Evolutionary conservation across 2,888 invertebrate species (phyloP), one percentile per base, ranked within the genome.

Genomic region (Monoplex corrugatus): DNA sequence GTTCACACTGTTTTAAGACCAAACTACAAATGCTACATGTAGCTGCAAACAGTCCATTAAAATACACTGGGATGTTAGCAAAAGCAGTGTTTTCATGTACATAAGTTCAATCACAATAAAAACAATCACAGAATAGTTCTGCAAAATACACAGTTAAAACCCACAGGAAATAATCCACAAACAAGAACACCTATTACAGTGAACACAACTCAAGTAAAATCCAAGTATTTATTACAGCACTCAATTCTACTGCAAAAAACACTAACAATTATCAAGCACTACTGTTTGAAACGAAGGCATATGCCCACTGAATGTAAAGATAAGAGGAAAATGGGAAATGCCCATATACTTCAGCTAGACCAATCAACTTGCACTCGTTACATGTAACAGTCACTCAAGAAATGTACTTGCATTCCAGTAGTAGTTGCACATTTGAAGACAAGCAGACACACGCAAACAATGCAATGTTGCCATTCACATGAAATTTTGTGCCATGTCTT

Each of bases 111-210:
- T 80, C 43, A 80, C 40, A 23, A 28, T 43, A 40, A 80, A 13
- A 40, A 80, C 40, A 43, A 80, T 80, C 78, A 80, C 78, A 80
- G 78, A 43, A 40, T 43, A n/a, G 78, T 80, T 80, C 43, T 80
- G 78, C 43, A 6, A 19, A 80, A 40, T 23, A 28, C n/a, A 80
- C 19, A 80, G 78, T 43, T 78, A 80, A 35, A 80, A 80, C 78
- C 32, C 32, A 43, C 43, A 5, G 13, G 35, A 72, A 57, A 32
- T 32, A 23, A 43, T 40, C 13, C 40, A 80, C 40, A 80, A 8
- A 23, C 40, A 80, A 40, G 43, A 43, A 40, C 28, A 40, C 40
- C n/a, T 43, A 43, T 13, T 80, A 28, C 32, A 23, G 19, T 80
- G 43, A 80, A 80, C 78, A 43, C 78, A 43, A 40, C 78, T 28